Evolutionary conservation across 2,113 vertebrate species (phyloP).

Genomic region (Lepidothrix coronata): DNA sequence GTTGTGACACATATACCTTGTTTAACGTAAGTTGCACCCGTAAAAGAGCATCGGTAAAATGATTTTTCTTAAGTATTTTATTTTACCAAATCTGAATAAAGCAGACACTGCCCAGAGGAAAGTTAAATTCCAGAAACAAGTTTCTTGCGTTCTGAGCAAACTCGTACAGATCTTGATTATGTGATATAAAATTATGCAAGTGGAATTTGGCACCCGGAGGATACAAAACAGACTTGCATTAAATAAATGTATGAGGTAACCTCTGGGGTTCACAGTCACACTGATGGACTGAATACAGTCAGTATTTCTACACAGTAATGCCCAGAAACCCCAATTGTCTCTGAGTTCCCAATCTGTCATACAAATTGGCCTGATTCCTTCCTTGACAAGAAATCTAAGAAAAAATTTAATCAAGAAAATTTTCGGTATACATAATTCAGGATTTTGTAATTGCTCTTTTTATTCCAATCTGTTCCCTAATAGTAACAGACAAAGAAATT

Average conservation of each 20-base stretch:
- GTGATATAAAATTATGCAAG: background rate
- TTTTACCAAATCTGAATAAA: slow-evolving; percentile 3
- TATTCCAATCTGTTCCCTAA: background rate
- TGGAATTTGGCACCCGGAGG: background rate
- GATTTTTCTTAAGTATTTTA: background rate
- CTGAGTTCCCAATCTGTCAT: background rate
- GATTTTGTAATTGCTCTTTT: background rate
- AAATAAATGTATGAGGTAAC: background rate
- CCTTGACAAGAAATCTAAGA: background rate
- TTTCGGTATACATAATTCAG: background rate
- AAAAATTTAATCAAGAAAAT: background rate
- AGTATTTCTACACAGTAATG: background rate
- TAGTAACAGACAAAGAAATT: background rate
- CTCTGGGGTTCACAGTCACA: fast-evolving
- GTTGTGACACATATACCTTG: background rate
- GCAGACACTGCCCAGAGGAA: background rate
- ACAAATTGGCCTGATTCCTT: background rate
- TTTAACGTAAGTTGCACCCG: background rate
- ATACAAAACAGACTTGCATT: background rate
- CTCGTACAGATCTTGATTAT: background rate
- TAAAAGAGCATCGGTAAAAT: background rate
- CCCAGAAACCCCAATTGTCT: background rate
- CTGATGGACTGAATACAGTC: background rate
- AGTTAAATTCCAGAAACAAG: background rate
- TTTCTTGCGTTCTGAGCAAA: background rate